Evolutionary conservation across 1,140 invertebrate genomes (phyloP), one percentile per base, ranked within the genome.

Genomic region (Matsumurasca onukii): DNA sequence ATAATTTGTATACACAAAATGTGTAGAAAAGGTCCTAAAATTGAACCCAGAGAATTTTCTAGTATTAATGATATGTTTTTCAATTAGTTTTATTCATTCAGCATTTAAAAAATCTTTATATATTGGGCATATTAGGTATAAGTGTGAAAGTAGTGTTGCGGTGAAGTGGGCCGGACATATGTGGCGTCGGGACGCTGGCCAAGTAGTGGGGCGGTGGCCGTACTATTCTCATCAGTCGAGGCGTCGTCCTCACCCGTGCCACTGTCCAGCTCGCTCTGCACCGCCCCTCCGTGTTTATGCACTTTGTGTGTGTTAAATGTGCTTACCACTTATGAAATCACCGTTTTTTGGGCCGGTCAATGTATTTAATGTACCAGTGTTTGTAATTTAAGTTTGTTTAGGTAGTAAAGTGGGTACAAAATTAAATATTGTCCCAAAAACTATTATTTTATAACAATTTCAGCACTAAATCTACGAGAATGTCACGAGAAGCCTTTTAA

Each of bases 131-230:
- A 39, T 39, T 9, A 39, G 5, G 5, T 9, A 39, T 5, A 39
- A 17, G 34, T 39, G 17, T 39, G 34, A 39, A 39, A 39, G 34
- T 17, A 39, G 34, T 39, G 34, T 39, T 39, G 5, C 17, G 5
- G 34, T 39, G 34, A n/a, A n/a, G 34, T 39, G 34, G 34, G 5
- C 34, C 17, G 55, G 25, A 59, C 25, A n/a, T 27, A 27, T 22
- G 9, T 27, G 3, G 55, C 55, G 55, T 59, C 55, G 55, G 55
- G 55, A 59, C 55, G 55, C 24, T 29, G 25, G 55, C 55, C 55
- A 59, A 59, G 55, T 39, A 17, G 55, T 22, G 55, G 55, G 55
- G 55, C 55, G 55, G 55, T 27, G 55, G 13, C 55, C 55, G 55
- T 22, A 59, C 55, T 59, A 59, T 59, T 59, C 55, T 59, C 24